Evolutionary conservation across 2,888 invertebrate species (phyloP).

Genomic region (Hemithea aestivaria): DNA sequence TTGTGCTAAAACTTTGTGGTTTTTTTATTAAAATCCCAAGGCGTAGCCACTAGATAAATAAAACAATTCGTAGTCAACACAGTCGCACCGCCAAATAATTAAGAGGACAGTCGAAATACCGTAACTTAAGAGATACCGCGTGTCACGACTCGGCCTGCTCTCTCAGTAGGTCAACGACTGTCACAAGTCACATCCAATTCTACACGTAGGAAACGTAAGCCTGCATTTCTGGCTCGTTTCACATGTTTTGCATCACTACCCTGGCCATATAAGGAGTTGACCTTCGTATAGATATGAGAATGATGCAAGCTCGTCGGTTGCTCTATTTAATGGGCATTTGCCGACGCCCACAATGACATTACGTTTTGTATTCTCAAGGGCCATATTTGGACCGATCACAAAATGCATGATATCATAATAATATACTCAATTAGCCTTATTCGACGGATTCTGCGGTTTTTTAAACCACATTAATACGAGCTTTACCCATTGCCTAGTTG

Average conservation of each 20-base stretch:
- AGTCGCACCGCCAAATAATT: slow-evolving; percentile 37
- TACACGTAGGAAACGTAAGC: slow-evolving; percentile 36
- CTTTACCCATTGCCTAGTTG: no score
- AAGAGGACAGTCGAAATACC: slow-evolving; percentile 39
- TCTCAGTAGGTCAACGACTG: slow-evolving; percentile 53
- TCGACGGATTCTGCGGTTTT: no score
- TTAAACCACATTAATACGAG: no score
- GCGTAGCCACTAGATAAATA: slow-evolving; percentile 26
- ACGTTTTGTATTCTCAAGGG: slow-evolving; percentile 16
- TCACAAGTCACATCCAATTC: slow-evolving; percentile 30
- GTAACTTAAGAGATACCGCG: slow-evolving; percentile 33
- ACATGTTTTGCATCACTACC: slow-evolving; percentile 37
- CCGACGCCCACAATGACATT: slow-evolving; percentile 23
- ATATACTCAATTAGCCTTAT: slow-evolving; percentile 4
- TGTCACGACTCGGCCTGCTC: slow-evolving; percentile 43
- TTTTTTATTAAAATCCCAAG: no score
- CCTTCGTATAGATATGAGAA: slow-evolving; percentile 24
- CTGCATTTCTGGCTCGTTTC: slow-evolving; percentile 42
- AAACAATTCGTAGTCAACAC: slow-evolving; percentile 35
- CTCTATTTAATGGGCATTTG: slow-evolving; percentile 22
- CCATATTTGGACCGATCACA: slow-evolving; percentile 20
- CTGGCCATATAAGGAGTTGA: slow-evolving; percentile 26
- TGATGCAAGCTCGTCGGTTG: slow-evolving; percentile 25
- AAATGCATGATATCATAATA: slow-evolving; percentile 14
- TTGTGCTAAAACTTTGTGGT: no score